Evolutionary conservation across 2,888 invertebrate species (phyloP), one percentile per base, ranked within the genome.

Genomic region (Bellardia bayeri): DNA sequence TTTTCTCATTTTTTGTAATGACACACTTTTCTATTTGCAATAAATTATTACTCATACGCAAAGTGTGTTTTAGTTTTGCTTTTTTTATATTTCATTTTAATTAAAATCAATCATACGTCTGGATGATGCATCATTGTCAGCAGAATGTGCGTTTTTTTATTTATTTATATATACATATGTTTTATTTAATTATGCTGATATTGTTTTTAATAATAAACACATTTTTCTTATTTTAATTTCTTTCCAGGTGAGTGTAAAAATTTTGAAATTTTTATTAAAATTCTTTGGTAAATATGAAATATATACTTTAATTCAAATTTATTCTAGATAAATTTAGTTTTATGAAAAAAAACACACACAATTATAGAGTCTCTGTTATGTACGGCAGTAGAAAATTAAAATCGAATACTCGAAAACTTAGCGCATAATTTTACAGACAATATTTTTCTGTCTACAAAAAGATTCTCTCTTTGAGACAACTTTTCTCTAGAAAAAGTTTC

Each of bases 21-120:
- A 42, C 40, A 58, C 45, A 45, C 7, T 54, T 79, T 79, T 61
- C n/a, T 69, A 13, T 33, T 4, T 45, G 8, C 61, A 69, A 69
- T 61, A 23, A 37, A 51, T 61, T 71, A 71, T 80, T 51, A 61
- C 61, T 71, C 79, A 80, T 80, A 71, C 79, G 79, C 49, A 40
- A 23, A 23, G 40, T 40, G 6, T n/a, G 14, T 0, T 14, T 42
- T 2, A 14, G 5, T 58, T 30, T 23, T 11, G 8, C 0, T 13
- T 11, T 54, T 14, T 33, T 33, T 16, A 37, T 6, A 14, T 74
- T 14, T 56, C 4, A 2, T 51, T 23, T 14, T 37, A 30, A 49
- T 69, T 61, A 79, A 61, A 37, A 79, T 58, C 58, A 37, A 58
- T 79, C 69, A 79, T 79, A 61, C 79, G 56, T 8, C 14, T 33